Evolutionary conservation across 2,888 invertebrate genomes (phyloP).

Genomic region (Cinara cedri): DNA sequence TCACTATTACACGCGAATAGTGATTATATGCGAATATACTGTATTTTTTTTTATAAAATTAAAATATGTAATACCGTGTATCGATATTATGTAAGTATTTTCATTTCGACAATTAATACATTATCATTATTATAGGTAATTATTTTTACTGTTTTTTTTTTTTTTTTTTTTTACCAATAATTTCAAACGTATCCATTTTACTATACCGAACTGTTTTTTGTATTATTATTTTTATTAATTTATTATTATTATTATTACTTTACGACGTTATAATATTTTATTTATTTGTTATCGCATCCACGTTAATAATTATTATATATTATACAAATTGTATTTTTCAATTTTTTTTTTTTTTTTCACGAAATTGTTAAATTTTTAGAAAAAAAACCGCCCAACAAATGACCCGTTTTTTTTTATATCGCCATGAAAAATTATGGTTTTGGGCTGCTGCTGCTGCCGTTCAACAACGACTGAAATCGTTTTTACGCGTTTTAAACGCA

Average conservation of each 20-base stretch:
- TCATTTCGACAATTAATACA: neutral
- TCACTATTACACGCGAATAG: neutral
- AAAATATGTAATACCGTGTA: no score
- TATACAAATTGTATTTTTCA: conserved; percentile 25
- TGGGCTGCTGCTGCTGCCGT: no score
- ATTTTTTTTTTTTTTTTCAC: no score
- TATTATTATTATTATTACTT: conserved; percentile 24
- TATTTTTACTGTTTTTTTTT: neutral
- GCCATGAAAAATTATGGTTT: no score
- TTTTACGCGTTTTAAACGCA: no score
- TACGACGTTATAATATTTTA: conserved; percentile 41
- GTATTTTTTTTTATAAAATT: no score
- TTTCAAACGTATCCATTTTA: conserved; percentile 2
- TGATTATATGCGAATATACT: neutral
- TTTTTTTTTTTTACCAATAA: neutral
- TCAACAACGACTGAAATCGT: neutral
- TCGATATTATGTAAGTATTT: neutral
- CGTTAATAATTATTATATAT: conserved; percentile 16
- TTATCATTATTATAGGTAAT: neutral
- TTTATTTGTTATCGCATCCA: conserved; percentile 40
- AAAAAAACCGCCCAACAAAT: neutral
- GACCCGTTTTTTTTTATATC: no score
- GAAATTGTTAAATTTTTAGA: neutral
- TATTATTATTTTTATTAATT: conserved; percentile 35
- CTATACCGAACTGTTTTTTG: conserved; percentile 37